Evolutionary conservation across 2,113 vertebrate species (phyloP), one percentile per base, ranked within the genome.

Genomic region (Gallinago undulata): DNA sequence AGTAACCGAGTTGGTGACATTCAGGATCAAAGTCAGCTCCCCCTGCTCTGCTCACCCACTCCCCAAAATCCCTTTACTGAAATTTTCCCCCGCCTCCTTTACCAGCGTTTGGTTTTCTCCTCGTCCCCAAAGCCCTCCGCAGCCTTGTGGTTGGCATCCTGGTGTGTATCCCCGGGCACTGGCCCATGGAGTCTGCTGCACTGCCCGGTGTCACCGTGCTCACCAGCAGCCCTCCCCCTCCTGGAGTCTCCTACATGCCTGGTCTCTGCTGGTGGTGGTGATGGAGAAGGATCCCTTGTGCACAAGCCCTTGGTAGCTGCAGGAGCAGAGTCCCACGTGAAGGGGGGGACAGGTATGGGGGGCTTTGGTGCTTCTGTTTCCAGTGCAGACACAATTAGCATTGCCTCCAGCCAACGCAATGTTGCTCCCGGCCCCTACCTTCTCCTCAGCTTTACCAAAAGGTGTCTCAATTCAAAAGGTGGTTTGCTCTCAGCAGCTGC

Each of bases 201-300:
- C 19, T 8, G 3, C 33, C n/a, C 0, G 0, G 47, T 4, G 5
- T 51, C 62, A 35, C 51, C 2, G 5, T 0, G 0, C 39, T 56
- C 11, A 14, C 62, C 24, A 28, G 22, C 69, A 68, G 51, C 64
- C 33, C 57, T 76, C 7, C 2, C 13, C 33, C 39, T 39, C 8
- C 1, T 4, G 17, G 41, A 24, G 23, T 53, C 14, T 73, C n/a
- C 48, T 74, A 24, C 1, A 6, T 56, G 13, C n/a, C 28, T 64
- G 30, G 24, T 72, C 78, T 74, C 56, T 70, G 74, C 24, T 1
- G 1, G 16, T 69, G 41, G 16, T 1, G 2, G 35, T 21, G 50
- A 28, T 35, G 70, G 77, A 48, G 21, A 5, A 64, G 27, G 6
- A 35, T 30, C 37, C 43, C 39, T 67, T 60, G 27, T 4, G 0